phyloP scores from a whole-genome alignment of 2,888 invertebrate genomes.

The Euzophera pinguis region DNA sequence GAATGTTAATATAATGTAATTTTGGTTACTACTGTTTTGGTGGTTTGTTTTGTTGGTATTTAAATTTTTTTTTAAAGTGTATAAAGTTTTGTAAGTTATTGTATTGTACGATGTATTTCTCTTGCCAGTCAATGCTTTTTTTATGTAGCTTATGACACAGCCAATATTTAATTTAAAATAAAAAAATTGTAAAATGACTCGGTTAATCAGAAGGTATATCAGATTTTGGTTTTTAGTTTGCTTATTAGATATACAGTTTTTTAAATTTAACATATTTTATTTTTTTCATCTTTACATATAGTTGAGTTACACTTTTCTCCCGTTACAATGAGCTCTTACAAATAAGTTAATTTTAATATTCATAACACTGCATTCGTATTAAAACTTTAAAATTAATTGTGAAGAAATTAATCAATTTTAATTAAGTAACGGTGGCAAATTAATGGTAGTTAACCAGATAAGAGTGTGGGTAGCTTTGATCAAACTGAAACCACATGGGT shows the following conservation, averaged over 20 bases:
- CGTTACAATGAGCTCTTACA: neutral
- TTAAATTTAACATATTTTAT: too few relatives aligned
- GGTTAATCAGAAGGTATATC: too few relatives aligned
- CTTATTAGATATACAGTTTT: too few relatives aligned
- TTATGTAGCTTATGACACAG: too few relatives aligned
- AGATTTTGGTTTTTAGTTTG: too few relatives aligned
- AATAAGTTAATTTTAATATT: neutral
- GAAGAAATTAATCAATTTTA: constrained; percentile 4
- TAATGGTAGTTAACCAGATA: constrained; percentile 8
- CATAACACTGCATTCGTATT: neutral
- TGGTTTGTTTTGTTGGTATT: neutral
- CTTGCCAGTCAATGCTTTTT: too few relatives aligned
- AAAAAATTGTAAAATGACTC: too few relatives aligned
- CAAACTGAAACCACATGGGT: constrained; percentile 10
- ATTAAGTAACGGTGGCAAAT: neutral
- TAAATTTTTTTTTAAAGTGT: too few relatives aligned
- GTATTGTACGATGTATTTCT: too few relatives aligned
- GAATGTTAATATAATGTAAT: constrained; percentile 11
- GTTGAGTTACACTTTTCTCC: neutral
- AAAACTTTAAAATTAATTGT: neutral
- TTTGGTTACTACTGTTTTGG: neutral
- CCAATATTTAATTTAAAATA: too few relatives aligned
- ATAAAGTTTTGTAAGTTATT: too few relatives aligned
- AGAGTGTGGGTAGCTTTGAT: neutral
- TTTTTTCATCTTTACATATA: too few relatives aligned